Base-by-base conservation (phyloP, 2,113 vertebrate species). In the Apus apus region DNA sequence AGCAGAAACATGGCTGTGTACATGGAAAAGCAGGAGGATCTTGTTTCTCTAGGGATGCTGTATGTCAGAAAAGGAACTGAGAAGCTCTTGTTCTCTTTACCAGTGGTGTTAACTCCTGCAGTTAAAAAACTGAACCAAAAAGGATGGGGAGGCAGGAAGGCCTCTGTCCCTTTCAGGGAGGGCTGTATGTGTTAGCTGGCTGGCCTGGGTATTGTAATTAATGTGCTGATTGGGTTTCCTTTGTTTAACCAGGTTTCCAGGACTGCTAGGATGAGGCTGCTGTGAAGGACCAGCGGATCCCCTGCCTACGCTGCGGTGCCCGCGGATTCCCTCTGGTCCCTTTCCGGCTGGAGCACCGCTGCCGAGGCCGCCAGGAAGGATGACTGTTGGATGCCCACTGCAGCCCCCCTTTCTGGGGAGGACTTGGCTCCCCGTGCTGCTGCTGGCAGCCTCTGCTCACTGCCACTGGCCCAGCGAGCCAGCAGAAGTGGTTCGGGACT, bases 381-480 rank as follows among this genome's bases (percentile, higher is more conserved):
- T 98, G 98, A 98, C 98, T 98, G 96, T 97, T 96, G 97, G 97
- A 92, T 97, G 94, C 54, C 90, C 73, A 5, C 96, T 97, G 80
- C 97, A 97, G 87, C 70, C 95, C 84, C 97, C 97, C 66, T 66
- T 97, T 90, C 97, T 96, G 89, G 97, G 98, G 97, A 98, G 98
- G 98, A 98, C 98, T 98, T 97, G 98, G 95, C 96, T 97, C 85
- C 85, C 98, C 11, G 27, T 99, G 71, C 96, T 99, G 72, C 93
- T 99, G 36, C 96, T 98, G 46, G 96, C 97, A 36, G 95, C 98
- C 54, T 67, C 97, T 66, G 97, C 95, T 84, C 98, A 94, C 50
- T 97, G 98, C 81, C 93, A 88, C 70, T 97, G 98, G 97, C 97
- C 97, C 87, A 98, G 97, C 13, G 98, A 98, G 84, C 97, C 98